Evolutionary conservation across 2,888 invertebrate genomes (phyloP).

Genomic region (Hirtodrosophila alboralis): DNA sequence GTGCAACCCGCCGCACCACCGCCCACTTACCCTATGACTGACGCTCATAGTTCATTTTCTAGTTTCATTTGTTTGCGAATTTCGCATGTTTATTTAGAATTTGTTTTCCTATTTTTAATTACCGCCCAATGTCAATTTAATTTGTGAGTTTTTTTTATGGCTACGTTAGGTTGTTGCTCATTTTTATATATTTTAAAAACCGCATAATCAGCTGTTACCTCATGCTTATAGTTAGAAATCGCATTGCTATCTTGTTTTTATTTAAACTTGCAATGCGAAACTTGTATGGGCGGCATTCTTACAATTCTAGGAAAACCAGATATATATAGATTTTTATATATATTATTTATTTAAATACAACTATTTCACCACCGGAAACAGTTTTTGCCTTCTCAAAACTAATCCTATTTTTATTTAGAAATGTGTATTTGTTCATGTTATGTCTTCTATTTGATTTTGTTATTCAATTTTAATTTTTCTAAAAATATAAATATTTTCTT

Average conservation of each 20-base stretch:
- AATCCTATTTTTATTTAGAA: too few species aligned
- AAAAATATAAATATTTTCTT: too few species aligned
- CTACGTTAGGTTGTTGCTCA: neutral
- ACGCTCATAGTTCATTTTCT: constrained; percentile 10
- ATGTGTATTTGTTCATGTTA: too few species aligned
- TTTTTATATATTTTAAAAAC: neutral
- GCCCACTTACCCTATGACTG: constrained; percentile 3
- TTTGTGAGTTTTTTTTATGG: constrained; percentile 15
- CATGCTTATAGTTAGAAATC: neutral
- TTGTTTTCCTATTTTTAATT: constrained; percentile 55
- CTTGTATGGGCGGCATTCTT: constrained; percentile 8
- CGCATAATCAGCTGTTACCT: constrained; percentile 35
- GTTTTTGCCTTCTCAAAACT: too few species aligned
- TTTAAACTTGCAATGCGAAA: constrained; percentile 1
- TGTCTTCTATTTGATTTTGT: too few species aligned
- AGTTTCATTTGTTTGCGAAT: constrained; percentile 21
- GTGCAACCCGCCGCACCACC: constrained; percentile 3
- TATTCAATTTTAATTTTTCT: too few species aligned
- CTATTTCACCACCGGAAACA: too few species aligned
- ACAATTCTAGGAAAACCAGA: constrained; percentile 9
- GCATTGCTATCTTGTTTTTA: constrained; percentile 10
- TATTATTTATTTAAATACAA: too few species aligned
- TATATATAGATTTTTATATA: neutral
- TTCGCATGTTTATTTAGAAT: constrained; percentile 16
- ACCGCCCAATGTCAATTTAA: constrained; percentile 59